Base-by-base conservation (phyloP, 2,888 invertebrate genomes). In the Rotaria magnacalcarata region DNA sequence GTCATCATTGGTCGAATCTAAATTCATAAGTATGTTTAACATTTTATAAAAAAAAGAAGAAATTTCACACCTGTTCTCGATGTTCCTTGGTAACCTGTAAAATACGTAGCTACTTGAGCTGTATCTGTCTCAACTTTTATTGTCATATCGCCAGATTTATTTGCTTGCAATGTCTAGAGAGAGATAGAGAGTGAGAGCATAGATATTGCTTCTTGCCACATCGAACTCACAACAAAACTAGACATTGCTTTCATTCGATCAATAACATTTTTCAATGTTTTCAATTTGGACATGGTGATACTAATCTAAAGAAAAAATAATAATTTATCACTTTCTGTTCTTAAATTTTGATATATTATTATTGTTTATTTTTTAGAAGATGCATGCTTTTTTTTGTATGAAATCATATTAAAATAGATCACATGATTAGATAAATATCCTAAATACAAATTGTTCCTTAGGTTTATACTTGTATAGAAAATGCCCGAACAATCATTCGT, bases 161-260 rank as follows among this genome's bases (percentile, higher is more conserved):
- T 94, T 0, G 94, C 95, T 87, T 94, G 93, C 60, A 96, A 92
- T 1, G 93, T 93, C 91, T 91, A 87, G 16, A 74, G 85, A 3
- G 34, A 34, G 34, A 87, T 14, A 74, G 85, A 3, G 34, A 84
- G 60, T 0, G 85, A 3, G 34, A 84, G 60, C 3, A 24, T 10
- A 54, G 93, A 93, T 24, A 95, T 91, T 86, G 93, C 7, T 56
- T 24, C 8, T 7, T 7, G 8, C 92, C 0, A n/a, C n/a, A 11
- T 75, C 84, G 84, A 84, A 88, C 89, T 88, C 88, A 91, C 91
- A 58, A 96, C 92, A 87, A 93, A 93, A 0, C 94, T 92, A 19
- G 94, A 94, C 91, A 96, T 93, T 85, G 94, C 94, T 90, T 94
- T 94, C 93, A 96, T 94, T 88, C 95, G 93, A 88, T 96, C 96